phyloP scores from a whole-genome alignment of 2,797 vertebrate species.

The Picus viridis region DNA sequence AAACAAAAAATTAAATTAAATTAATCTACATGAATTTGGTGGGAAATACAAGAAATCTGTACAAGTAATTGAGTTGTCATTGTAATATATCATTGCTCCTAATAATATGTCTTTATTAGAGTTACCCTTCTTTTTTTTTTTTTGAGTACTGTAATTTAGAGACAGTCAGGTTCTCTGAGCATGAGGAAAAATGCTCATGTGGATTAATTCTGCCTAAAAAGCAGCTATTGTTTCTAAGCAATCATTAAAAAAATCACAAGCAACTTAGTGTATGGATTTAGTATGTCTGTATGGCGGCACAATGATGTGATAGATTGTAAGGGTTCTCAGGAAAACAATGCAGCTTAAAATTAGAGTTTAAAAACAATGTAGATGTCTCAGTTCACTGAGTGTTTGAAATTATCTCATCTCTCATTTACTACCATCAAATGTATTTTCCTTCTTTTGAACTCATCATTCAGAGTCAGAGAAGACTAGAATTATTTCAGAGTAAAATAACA shows the following conservation, averaged over 20 bases:
- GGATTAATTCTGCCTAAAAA: background rate
- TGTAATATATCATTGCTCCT: background rate
- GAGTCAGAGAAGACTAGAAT: background rate
- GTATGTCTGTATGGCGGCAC: background rate
- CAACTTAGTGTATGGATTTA: background rate
- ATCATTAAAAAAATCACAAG: background rate
- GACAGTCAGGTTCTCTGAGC: background rate
- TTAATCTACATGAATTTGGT: background rate
- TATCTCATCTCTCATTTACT: conserved; percentile 22
- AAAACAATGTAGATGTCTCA: background rate
- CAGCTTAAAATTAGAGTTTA: conserved; percentile 25
- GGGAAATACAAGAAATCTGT: background rate
- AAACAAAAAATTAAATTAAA: background rate
- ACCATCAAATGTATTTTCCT: background rate
- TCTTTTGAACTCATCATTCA: background rate
- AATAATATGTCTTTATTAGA: background rate
- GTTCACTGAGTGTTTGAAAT: conserved; percentile 25
- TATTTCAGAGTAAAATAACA: background rate
- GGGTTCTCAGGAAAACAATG: conserved; percentile 1
- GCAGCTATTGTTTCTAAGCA: background rate
- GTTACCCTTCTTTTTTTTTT: background rate
- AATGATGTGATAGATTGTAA: background rate
- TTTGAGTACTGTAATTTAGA: background rate
- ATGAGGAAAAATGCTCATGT: background rate
- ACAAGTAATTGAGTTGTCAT: background rate